Evolutionary conservation across 2,797 vertebrate genomes (phyloP).

Genomic region (Mormyrops boulengeri): DNA sequence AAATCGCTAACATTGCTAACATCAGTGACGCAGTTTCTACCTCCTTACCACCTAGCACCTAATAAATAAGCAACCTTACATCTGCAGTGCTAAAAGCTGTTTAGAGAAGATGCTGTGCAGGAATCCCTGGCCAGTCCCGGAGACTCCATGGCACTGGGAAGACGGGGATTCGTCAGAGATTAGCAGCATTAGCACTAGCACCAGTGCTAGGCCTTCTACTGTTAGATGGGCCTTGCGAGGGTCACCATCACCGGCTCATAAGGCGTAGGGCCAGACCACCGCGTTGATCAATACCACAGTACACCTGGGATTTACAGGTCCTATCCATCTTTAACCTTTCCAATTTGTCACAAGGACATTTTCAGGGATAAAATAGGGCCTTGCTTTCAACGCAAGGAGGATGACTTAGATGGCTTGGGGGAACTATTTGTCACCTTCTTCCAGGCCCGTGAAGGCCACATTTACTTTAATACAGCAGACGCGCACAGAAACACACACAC

Average conservation of each 20-base stretch:
- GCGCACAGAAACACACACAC: conserved; percentile 23
- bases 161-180: not conserved
- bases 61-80: not conserved
- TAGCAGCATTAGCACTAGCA: not conserved
- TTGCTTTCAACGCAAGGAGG: not conserved
- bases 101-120: not conserved
- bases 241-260: not conserved
- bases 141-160: not conserved
- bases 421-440: not conserved
- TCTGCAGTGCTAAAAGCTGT: not conserved
- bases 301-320: not conserved
- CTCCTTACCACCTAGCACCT: not conserved
- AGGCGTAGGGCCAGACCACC: not conserved
- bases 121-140: not conserved
- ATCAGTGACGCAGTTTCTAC: not conserved
- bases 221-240: not conserved
- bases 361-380: conserved; percentile 11
- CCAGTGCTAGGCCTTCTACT: not conserved
- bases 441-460: not conserved
- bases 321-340: conserved; percentile 1
- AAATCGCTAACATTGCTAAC: not conserved
- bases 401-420: not conserved
- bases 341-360: conserved; percentile 13
- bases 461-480: conserved; percentile 14
- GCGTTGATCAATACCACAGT: conserved; percentile 8